phyloP scores from a whole-genome alignment of 2,113 vertebrate genomes.

The Poeciliopsis retropinna region DNA sequence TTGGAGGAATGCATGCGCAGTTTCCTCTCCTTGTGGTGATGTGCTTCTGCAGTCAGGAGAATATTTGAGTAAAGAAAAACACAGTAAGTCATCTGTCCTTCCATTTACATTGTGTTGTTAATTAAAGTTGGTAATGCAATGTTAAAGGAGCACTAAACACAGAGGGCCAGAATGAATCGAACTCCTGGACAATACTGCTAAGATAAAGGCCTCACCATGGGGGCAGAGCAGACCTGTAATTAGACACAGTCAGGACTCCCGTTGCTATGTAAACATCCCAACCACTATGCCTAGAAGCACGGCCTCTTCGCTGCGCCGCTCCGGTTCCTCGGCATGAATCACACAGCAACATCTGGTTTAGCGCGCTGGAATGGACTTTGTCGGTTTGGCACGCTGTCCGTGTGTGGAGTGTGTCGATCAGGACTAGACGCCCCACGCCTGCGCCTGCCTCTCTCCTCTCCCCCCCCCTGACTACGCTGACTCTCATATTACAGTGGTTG shows the following conservation, averaged over 20 bases:
- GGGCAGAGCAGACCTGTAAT: conserved; percentile 71
- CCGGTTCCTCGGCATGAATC: conserved; percentile 64
- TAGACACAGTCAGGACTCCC: conserved; percentile 68
- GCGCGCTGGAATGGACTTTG: conserved; percentile 62
- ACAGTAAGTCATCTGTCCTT: conserved; percentile 8
- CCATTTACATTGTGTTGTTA: conserved; percentile 25
- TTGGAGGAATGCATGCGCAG: conserved; percentile 6
- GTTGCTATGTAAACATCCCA: conserved; percentile 80
- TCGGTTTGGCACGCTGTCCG: conserved; percentile 65
- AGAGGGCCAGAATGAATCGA: conserved; percentile 19
- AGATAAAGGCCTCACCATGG: conserved; percentile 60
- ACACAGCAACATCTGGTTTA: conserved; percentile 76
- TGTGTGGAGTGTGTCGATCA: conserved; percentile 73
- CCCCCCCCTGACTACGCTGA: conserved; percentile 32
- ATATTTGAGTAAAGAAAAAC: not conserved
- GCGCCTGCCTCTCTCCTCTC: conserved; percentile 49
- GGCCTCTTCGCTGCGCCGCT: conserved; percentile 30
- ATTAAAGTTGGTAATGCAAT: conserved; percentile 30
- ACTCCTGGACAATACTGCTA: conserved; percentile 44
- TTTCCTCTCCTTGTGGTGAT: not conserved
- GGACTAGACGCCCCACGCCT: conserved; percentile 61
- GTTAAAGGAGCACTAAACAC: conserved; percentile 24
- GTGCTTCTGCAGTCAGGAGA: not conserved
- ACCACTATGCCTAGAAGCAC: conserved; percentile 57
- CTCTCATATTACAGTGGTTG: conserved; percentile 75